A percentile compares a stretch with the other conserved stretches of the same genome.
Evolutionary conservation across 2,888 invertebrate genomes (phyloP).

Genomic region (Hecatera dysodea): DNA sequence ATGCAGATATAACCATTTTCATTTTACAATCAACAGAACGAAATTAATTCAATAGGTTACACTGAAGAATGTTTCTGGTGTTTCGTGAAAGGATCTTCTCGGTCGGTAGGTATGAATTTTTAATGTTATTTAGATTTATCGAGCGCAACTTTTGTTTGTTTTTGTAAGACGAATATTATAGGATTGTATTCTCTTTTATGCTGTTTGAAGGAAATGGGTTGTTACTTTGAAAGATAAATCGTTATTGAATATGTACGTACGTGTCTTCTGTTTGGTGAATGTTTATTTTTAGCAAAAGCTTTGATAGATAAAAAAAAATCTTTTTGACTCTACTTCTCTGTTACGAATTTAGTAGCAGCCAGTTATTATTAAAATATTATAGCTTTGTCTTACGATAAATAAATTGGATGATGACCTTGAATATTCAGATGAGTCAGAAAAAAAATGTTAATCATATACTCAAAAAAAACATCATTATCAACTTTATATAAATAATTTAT

Average conservation of each 20-base stretch:
- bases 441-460: too few species aligned
- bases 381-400: too few species aligned
- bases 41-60: constrained; percentile 85
- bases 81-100: constrained; percentile 74
- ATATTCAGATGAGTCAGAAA: too few species aligned
- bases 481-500: too few species aligned
- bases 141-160: constrained; percentile 43
- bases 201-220: constrained; percentile 1
- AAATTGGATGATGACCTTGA: too few species aligned
- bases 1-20: constrained; percentile 84
- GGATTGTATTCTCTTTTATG: constrained; percentile 8
- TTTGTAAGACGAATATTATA: constrained; percentile 12
- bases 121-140: constrained; percentile 70
- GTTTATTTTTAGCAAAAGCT: neutral
- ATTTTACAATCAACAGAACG: constrained; percentile 88
- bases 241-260: neutral
- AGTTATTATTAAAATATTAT: too few species aligned
- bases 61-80: constrained; percentile 80
- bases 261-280: neutral
- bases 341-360: too few species aligned
- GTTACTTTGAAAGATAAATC: constrained; percentile 4
- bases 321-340: too few species aligned
- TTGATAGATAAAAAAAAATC: too few species aligned
- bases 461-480: too few species aligned
- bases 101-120: constrained; percentile 74